These are phyloP conservation scores for Crepidodera aurea DNA, from an alignment of 2,888 invertebrate species.

Conservation along the genomic window DNA sequence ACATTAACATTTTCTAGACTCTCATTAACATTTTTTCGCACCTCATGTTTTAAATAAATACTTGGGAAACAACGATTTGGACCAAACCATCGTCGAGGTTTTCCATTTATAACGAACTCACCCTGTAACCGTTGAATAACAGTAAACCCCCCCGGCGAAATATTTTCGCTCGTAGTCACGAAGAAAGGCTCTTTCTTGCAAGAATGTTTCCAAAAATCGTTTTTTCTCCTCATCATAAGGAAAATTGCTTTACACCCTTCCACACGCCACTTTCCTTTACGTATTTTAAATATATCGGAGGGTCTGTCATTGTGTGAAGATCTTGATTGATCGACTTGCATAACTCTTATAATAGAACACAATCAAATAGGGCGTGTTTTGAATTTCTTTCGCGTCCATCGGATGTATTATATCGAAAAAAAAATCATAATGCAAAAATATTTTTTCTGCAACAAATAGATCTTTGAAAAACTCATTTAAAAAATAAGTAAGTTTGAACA, in stretches of 20 bases:
- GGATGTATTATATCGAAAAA: not conserved
- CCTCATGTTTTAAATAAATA: no score
- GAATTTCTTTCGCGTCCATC: slow-evolving; percentile 7
- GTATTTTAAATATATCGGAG: slow-evolving; percentile 28
- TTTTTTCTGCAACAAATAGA: no score
- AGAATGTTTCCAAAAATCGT: slow-evolving; percentile 23
- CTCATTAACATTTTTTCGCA: no score
- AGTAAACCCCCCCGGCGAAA: not conserved
- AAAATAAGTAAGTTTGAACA: no score
- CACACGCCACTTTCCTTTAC: slow-evolving; percentile 21
- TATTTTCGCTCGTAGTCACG: slow-evolving; percentile 1
- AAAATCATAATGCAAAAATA: no score
- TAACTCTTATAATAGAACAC: slow-evolving; percentile 24
- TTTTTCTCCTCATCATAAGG: slow-evolving; percentile 24
- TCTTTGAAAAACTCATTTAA: no score
- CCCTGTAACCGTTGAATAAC: not conserved
- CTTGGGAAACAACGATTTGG: no score
- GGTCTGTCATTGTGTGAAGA: slow-evolving; percentile 29
- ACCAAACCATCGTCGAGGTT: no score
- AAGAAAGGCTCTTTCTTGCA: slow-evolving; percentile 6
- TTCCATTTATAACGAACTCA: no score
- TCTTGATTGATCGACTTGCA: slow-evolving; percentile 31
- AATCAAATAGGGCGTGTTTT: slow-evolving; percentile 25
- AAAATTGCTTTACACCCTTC: slow-evolving; percentile 30
- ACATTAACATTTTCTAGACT: no score